Conservation (phyloP, 2,113 vertebrate genomes). For the Eublepharis macularius region DNA sequence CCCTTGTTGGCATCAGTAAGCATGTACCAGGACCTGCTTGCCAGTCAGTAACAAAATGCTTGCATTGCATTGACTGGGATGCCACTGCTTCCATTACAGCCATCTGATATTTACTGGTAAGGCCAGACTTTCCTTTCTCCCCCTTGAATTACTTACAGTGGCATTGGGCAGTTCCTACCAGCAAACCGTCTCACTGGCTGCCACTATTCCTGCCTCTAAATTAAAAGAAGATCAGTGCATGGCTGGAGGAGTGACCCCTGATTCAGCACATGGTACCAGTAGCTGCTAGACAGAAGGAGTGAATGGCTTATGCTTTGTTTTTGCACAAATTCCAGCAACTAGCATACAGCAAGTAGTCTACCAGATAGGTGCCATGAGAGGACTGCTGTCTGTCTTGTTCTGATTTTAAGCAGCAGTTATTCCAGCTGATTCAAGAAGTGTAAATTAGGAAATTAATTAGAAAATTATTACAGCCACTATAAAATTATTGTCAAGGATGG, state of each 20-base stretch:
- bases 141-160: too few species aligned
- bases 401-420: background rate
- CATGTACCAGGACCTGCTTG: too few species aligned
- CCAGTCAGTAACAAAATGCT: too few species aligned
- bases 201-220: background rate
- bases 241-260: background rate
- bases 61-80: too few species aligned
- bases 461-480: background rate
- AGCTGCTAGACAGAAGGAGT: background rate
- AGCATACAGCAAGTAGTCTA: too few species aligned
- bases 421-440: background rate
- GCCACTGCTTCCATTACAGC: too few species aligned
- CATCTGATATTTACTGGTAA: too few species aligned
- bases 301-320: background rate
- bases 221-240: background rate
- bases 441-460: constrained; percentile 11
- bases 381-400: background rate
- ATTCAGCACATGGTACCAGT: background rate
- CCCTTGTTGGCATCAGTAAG: too few species aligned
- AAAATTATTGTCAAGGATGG: background rate
- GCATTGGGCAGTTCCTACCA: too few species aligned
- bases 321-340: background rate
- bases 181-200: too few species aligned
- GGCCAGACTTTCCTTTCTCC: too few species aligned
- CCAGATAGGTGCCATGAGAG: background rate